Conservation (phyloP, 2,888 invertebrate genomes). For the Geophilus truncorum region DNA sequence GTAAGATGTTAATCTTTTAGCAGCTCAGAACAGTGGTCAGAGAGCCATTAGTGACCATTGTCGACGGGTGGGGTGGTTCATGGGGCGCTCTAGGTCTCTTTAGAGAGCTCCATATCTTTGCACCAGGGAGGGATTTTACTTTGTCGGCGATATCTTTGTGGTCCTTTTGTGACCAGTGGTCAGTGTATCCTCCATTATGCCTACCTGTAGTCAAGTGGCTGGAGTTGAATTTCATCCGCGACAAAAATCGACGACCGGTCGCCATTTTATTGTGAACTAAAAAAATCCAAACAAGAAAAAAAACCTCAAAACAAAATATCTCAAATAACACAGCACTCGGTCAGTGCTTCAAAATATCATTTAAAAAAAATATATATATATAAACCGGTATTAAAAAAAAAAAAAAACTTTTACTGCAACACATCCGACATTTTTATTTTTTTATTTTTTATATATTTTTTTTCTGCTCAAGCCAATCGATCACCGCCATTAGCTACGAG, state of each 20-base stretch:
- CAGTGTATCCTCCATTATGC: slow-evolving; percentile 17
- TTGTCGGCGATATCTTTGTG: slow-evolving; percentile 27
- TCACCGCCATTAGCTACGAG: slow-evolving; percentile 22
- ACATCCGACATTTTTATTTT: not conserved
- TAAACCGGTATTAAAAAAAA: not conserved
- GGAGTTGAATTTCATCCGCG: not conserved
- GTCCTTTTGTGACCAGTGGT: slow-evolving; percentile 19
- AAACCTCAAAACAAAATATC: not conserved
- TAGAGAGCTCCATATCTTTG: slow-evolving; percentile 23
- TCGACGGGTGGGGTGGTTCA: slow-evolving; percentile 1
- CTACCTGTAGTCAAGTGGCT: slow-evolving; percentile 1
- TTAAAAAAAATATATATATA: not conserved
- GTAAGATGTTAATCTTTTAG: slow-evolving; percentile 21
- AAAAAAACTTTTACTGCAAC: not conserved
- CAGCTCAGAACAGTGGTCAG: slow-evolving; percentile 25
- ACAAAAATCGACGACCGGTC: not conserved
- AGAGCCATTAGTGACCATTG: slow-evolving; percentile 24
- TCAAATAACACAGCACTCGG: too few species aligned
- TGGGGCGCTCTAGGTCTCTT: slow-evolving; percentile 2
- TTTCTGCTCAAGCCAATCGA: not conserved
- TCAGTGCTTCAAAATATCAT: not conserved
- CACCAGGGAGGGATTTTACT: slow-evolving; percentile 5
- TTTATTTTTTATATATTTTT: not conserved
- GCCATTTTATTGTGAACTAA: not conserved
- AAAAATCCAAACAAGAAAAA: not conserved